These are phyloP conservation scores for Megalonaias nervosa DNA, from an alignment of 1,140 invertebrate species.

Conservation along the genomic window DNA sequence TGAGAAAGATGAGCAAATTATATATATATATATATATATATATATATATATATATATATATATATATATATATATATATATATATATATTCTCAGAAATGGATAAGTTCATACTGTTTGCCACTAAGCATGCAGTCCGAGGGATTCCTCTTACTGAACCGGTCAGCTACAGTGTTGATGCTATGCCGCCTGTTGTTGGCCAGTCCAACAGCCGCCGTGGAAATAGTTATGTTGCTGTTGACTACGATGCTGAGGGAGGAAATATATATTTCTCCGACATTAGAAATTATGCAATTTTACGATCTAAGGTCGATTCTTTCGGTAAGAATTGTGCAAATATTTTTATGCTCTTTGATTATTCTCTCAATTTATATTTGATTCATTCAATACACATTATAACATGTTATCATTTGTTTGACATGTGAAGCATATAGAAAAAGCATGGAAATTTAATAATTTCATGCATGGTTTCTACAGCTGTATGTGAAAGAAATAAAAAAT, in stretches of 20 bases:
- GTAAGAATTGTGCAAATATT: not conserved
- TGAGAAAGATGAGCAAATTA: conserved; percentile 1
- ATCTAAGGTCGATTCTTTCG: not conserved
- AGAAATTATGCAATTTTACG: conserved; percentile 95
- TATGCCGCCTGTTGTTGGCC: conserved; percentile 77
- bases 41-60: conserved; percentile 5
- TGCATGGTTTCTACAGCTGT: too few relatives aligned
- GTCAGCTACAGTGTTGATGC: conserved; percentile 81
- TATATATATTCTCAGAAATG: conserved; percentile 75
- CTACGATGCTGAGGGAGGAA: conserved; percentile 90
- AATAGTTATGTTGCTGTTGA: conserved; percentile 98
- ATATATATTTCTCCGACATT: conserved; percentile 98
- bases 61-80: not conserved
- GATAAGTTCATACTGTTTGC: conserved; percentile 97
- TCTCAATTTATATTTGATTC: not conserved
- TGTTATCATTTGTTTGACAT: too few relatives aligned
- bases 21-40: conserved; percentile 3
- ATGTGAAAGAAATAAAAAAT: too few relatives aligned
- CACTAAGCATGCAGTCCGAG: conserved; percentile 97
- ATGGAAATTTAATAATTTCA: too few relatives aligned
- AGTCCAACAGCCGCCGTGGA: conserved; percentile 78
- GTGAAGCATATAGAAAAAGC: too few relatives aligned
- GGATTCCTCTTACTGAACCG: conserved; percentile 81
- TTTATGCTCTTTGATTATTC: not conserved
- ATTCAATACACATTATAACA: too few relatives aligned